Evolutionary conservation across 1,140 invertebrate species (phyloP).

Genomic region (Cydia pomonella): DNA sequence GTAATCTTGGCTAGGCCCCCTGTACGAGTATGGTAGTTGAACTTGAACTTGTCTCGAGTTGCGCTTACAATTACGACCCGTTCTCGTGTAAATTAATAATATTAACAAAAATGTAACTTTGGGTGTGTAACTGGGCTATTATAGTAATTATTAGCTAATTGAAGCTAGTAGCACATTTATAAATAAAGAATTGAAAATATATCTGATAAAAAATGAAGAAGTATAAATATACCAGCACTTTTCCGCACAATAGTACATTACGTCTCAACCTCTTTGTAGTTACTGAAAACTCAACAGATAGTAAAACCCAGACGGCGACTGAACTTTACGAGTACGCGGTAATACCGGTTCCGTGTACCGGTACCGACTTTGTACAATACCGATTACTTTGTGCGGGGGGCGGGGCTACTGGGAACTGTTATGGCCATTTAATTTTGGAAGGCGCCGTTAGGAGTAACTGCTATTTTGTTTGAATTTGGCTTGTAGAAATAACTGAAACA

Average conservation of each 20-base stretch:
- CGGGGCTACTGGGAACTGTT: conserved; percentile 3
- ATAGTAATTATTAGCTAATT: no score
- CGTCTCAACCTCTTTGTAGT: conserved; percentile 17
- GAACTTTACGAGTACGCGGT: conserved; percentile 1
- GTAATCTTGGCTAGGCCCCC: no score
- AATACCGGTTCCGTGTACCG: neutral
- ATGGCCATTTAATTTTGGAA: conserved; percentile 18
- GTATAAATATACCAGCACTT: no score
- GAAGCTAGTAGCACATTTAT: no score
- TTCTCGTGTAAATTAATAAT: no score
- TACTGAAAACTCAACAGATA: conserved; percentile 21
- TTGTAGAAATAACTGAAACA: neutral
- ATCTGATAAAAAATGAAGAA: no score
- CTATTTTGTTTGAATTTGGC: neutral
- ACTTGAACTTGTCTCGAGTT: no score
- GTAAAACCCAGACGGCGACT: conserved; percentile 1
- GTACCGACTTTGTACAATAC: neutral
- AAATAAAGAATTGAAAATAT: no score
- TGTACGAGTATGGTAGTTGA: no score
- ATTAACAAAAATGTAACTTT: no score
- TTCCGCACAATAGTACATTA: neutral
- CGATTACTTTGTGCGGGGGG: conserved; percentile 6
- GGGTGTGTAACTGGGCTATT: no score
- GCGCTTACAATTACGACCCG: no score
- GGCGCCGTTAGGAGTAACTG: conserved; percentile 8